Conservation (phyloP, 1,140 invertebrate species). For the Lerema accius region DNA sequence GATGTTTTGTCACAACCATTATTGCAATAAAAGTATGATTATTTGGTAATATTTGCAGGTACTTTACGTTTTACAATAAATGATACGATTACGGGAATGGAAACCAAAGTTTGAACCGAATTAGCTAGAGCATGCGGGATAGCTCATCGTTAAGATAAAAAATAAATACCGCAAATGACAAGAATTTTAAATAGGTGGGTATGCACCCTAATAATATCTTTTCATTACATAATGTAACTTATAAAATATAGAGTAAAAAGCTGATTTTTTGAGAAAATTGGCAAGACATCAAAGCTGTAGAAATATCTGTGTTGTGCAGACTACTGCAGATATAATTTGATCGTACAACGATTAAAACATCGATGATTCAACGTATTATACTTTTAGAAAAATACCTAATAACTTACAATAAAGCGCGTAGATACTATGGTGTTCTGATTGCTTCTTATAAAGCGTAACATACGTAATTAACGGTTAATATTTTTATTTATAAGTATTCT, state of each 20-base stretch:
- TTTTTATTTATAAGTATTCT: neutral
- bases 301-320: neutral
- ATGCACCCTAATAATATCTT: no score
- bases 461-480: neutral
- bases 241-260: neutral
- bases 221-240: neutral
- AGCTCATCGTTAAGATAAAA: neutral
- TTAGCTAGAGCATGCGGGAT: conserved; percentile 7
- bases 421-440: neutral
- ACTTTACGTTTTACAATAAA: conserved; percentile 53
- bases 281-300: neutral
- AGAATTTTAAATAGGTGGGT: no score
- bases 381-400: neutral
- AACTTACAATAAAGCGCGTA: conserved; percentile 13
- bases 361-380: neutral
- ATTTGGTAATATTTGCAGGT: conserved; percentile 72
- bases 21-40: conserved; percentile 67
- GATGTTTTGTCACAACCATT: conserved; percentile 77
- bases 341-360: neutral
- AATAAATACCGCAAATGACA: neutral
- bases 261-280: neutral
- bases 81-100: conserved; percentile 19
- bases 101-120: conserved; percentile 8
- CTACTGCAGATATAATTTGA: neutral
- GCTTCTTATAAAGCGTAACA: neutral